These are phyloP conservation scores for Uloborus diversus DNA, from an alignment of 1,140 invertebrate genomes.

Conservation along the genomic window DNA sequence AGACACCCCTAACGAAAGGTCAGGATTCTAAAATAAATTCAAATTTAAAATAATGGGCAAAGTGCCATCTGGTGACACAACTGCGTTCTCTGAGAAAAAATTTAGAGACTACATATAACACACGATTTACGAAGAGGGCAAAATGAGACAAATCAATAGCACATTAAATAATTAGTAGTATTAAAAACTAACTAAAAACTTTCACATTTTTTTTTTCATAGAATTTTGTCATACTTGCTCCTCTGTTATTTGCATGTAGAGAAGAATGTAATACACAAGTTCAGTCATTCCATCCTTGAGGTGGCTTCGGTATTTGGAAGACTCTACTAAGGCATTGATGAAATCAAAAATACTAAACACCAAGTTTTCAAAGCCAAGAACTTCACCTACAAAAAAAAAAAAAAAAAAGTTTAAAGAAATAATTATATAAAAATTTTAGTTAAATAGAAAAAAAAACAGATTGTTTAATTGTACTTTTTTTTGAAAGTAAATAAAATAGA, in stretches of 20 bases:
- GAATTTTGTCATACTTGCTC: slow-evolving; percentile 78
- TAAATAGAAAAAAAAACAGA: neutral
- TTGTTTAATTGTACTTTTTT: neutral
- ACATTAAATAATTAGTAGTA: no score
- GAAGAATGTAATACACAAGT: slow-evolving; percentile 78
- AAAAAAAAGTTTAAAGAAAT: slow-evolving; percentile 59
- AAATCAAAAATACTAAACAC: slow-evolving; percentile 83
- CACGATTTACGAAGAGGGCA: no score
- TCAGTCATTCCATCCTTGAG: slow-evolving; percentile 76
- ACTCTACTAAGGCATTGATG: slow-evolving; percentile 74
- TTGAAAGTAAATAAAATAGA: neutral
- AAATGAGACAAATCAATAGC: no score
- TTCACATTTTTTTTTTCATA: no score
- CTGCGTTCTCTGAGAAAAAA: no score
- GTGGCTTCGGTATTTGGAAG: slow-evolving; percentile 71
- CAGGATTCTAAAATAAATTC: no score
- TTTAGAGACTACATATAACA: no score
- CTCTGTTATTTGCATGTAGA: slow-evolving; percentile 82
- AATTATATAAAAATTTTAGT: slow-evolving; percentile 61
- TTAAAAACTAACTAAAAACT: no score
- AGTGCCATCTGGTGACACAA: no score
- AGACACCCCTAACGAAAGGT: no score
- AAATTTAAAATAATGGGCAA: no score
- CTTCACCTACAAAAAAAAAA: slow-evolving; percentile 70
- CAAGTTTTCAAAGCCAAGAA: slow-evolving; percentile 77